Percentiles rank a stretch among this genome's conserved stretches.
Conservation (phyloP, 1,140 invertebrate species). For the Anoplolepis gracilipes region DNA sequence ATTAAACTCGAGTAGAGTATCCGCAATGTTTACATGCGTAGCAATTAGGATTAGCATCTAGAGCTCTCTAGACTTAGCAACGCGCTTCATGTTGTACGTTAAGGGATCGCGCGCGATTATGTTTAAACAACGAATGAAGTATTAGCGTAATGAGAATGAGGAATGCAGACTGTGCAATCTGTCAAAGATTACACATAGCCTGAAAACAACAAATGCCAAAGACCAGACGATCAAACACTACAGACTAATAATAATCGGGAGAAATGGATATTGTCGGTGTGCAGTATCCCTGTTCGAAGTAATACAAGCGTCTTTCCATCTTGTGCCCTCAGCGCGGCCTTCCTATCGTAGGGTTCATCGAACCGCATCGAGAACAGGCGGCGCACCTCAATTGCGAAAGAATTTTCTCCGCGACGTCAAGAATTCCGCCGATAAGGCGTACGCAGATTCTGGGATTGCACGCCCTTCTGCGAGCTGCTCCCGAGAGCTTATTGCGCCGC, state of each 20-base stretch:
- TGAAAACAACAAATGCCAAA: not conserved
- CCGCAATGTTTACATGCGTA: conserved; percentile 60
- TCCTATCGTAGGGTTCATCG: conserved; percentile 35
- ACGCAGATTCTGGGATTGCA: conserved; percentile 50
- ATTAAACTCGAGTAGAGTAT: conserved; percentile 60
- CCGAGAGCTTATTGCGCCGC: conserved; percentile 39
- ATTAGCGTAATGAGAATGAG: not conserved
- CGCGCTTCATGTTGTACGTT: not conserved
- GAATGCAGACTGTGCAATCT: not conserved
- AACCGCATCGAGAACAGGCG: conserved; percentile 41
- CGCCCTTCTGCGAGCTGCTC: conserved; percentile 21
- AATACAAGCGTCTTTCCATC: not conserved
- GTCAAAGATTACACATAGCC: not conserved
- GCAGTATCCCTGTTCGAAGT: not conserved
- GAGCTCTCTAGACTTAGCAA: conserved; percentile 25
- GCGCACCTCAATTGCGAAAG: conserved; percentile 49
- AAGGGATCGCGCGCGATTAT: conserved; percentile 12
- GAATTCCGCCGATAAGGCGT: conserved; percentile 36
- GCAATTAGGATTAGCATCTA: conserved; percentile 63
- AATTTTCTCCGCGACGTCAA: conserved; percentile 47
- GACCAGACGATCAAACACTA: not conserved
- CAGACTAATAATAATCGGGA: not conserved
- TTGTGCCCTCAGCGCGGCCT: not conserved
- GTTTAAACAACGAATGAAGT: not conserved
- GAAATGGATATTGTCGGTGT: not conserved